Percentiles rank a stretch among this genome's conserved stretches.
phyloP scores from a whole-genome alignment of 2,888 invertebrate species.

The Ceramica pisi region DNA sequence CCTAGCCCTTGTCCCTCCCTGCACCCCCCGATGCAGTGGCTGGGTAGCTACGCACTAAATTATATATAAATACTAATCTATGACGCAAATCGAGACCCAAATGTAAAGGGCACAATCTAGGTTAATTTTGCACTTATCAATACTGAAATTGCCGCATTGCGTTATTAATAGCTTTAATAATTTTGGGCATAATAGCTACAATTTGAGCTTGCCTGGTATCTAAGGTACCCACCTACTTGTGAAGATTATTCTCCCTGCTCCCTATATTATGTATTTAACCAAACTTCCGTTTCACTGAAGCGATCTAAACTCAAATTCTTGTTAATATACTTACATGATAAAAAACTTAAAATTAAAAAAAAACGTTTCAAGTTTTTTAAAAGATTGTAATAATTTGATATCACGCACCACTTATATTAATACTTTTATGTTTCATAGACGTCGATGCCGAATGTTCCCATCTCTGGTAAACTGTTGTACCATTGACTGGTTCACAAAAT shows the following conservation, averaged over 20 bases:
- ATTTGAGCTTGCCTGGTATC: background rate
- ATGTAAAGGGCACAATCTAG: background rate
- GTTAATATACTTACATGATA: no score
- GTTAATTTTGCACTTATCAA: background rate
- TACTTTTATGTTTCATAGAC: slow-evolving; percentile 83
- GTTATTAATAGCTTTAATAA: background rate
- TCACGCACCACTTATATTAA: background rate
- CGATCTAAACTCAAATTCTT: no score
- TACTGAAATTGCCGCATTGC: background rate
- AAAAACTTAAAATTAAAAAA: no score
- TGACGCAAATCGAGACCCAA: slow-evolving; percentile 23
- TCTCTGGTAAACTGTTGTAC: slow-evolving; percentile 98
- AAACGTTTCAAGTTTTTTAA: no score
- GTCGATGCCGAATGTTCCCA: slow-evolving; percentile 98
- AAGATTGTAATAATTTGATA: no score
- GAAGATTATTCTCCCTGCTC: background rate
- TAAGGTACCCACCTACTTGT: background rate
- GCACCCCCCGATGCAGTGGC: slow-evolving; percentile 30
- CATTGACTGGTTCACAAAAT: slow-evolving; percentile 98
- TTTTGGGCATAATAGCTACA: background rate
- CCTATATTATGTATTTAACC: background rate
- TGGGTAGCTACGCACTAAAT: slow-evolving; percentile 13
- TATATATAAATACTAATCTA: background rate
- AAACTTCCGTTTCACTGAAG: background rate
- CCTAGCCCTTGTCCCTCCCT: background rate